phyloP scores from a whole-genome alignment of 2,797 vertebrate genomes.

The Myotis myotis region DNA sequence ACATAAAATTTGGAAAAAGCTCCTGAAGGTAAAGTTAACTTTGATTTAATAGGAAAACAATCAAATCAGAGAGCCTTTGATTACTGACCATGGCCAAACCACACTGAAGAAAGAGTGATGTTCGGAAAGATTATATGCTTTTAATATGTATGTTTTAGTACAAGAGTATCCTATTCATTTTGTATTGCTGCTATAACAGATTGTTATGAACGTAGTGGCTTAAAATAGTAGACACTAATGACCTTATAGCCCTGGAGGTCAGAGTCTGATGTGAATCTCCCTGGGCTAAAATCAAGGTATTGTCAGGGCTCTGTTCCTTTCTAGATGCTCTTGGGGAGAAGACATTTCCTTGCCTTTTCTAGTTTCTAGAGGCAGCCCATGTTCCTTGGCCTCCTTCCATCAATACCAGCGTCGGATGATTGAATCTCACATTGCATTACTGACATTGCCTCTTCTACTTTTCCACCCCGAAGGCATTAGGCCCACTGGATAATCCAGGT shows the following conservation, averaged over 20 bases:
- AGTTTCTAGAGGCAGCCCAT: background rate
- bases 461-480: background rate
- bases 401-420: rapidly evolving
- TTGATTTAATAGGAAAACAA: background rate
- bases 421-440: background rate
- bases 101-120: background rate
- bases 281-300: background rate
- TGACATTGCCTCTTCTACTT: background rate
- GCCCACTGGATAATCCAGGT: background rate
- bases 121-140: background rate
- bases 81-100: background rate
- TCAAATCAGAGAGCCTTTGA: background rate
- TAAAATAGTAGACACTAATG: background rate
- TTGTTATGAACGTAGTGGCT: background rate
- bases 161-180: background rate
- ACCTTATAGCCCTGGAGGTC: background rate
- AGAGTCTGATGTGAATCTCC: background rate
- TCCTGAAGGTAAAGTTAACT: background rate
- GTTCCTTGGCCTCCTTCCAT: background rate
- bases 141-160: background rate
- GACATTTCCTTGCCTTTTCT: background rate
- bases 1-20: background rate
- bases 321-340: background rate
- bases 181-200: background rate
- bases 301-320: background rate